Evolutionary conservation across 2,113 vertebrate genomes (phyloP).

Genomic region (Colius striatus): DNA sequence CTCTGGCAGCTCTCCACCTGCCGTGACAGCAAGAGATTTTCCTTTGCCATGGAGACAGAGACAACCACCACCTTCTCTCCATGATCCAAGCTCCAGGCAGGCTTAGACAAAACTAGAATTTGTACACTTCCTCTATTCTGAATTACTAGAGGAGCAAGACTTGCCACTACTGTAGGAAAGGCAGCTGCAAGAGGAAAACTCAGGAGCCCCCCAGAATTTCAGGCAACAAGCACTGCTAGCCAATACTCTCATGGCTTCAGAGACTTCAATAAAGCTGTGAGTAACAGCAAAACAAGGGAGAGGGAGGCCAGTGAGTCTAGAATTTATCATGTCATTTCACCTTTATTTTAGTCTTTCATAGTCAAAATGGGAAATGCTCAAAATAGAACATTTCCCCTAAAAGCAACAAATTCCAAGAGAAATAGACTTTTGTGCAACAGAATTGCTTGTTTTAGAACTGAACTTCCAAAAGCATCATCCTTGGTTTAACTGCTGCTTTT

Average conservation of each 20-base stretch:
- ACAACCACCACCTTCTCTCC: constrained; percentile 90
- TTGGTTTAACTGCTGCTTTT: not conserved
- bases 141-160: not conserved
- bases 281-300: not conserved
- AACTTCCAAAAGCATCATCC: not conserved
- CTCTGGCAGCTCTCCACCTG: constrained; percentile 78
- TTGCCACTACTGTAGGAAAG: not conserved
- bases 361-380: not conserved
- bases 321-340: not conserved
- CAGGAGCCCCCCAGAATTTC: not conserved
- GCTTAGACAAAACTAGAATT: not conserved
- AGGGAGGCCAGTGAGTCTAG: not conserved
- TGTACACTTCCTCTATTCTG: not conserved
- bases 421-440: not conserved
- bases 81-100: not conserved
- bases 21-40: constrained; percentile 75
- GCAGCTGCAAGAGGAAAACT: not conserved
- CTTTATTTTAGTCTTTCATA: not conserved
- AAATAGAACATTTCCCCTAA: not conserved
- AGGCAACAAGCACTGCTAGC: not conserved
- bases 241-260: not conserved
- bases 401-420: not conserved
- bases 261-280: not conserved
- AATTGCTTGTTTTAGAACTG: not conserved
- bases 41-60: constrained; percentile 83